A percentile compares a stretch with the other conserved stretches of the same genome.
phyloP scores from a whole-genome alignment of 2,888 invertebrate species.

The Synanthedon myopaeformis region DNA sequence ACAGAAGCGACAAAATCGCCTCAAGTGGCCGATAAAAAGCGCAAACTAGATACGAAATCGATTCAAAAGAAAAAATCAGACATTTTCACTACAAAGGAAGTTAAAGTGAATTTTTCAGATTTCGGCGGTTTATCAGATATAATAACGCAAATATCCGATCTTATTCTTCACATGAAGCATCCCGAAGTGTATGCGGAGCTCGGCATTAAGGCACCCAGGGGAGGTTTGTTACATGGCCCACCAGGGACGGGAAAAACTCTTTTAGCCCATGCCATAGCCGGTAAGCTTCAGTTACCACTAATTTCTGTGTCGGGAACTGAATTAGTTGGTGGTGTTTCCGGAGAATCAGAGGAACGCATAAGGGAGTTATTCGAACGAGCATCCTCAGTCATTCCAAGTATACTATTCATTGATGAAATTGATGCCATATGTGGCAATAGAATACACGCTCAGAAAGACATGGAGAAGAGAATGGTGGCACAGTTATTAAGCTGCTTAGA shows the following conservation, averaged over 20 bases:
- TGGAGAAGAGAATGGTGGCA: conserved; percentile 95
- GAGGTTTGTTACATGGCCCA: conserved; percentile 94
- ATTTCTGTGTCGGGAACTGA: conserved; percentile 92
- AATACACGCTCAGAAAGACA: conserved; percentile 91
- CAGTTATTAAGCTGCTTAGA: conserved; percentile 92
- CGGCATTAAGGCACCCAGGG: conserved; percentile 89
- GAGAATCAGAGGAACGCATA: conserved; percentile 94
- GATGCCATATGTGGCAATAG: conserved; percentile 95
- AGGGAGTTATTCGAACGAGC: conserved; percentile 92
- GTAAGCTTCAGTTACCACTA: conserved; percentile 86
- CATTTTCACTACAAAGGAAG: conserved; percentile 40
- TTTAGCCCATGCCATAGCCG: conserved; percentile 84
- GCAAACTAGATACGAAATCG: conserved; percentile 37
- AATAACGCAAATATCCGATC: conserved; percentile 76
- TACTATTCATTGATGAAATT: conserved; percentile 96
- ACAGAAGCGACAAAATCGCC: conserved; percentile 28
- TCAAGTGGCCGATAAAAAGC: conserved; percentile 46
- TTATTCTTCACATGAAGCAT: conserved; percentile 87
- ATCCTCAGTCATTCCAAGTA: conserved; percentile 78
- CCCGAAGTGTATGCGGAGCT: conserved; percentile 89
- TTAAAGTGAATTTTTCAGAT: conserved; percentile 75
- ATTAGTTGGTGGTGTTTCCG: conserved; percentile 93
- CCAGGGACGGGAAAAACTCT: conserved; percentile 95
- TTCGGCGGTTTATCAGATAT: conserved; percentile 85
- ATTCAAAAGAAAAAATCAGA: conserved; percentile 42